phyloP scores from a whole-genome alignment of 2,797 vertebrate genomes.

The Spondyliosoma cantharus region DNA sequence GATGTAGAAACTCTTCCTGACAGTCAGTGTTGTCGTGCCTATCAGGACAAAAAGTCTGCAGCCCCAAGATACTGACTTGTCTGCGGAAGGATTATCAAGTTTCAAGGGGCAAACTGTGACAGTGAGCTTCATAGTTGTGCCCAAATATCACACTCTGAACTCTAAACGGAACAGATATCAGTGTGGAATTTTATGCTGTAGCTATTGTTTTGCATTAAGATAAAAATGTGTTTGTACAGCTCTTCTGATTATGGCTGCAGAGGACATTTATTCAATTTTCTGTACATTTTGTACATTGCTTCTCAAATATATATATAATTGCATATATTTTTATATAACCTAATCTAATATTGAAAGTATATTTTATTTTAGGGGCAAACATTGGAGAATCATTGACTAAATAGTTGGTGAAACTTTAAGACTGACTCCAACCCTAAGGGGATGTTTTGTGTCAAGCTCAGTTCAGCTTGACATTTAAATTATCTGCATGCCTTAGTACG shows the following conservation, averaged over 20 bases:
- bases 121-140: neutral
- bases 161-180: neutral
- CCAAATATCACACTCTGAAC: neutral
- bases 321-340: too few relatives aligned
- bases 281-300: too few relatives aligned
- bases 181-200: too few relatives aligned
- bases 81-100: neutral
- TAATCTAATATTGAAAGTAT: neutral
- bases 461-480: neutral
- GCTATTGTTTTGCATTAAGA: too few relatives aligned
- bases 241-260: too few relatives aligned
- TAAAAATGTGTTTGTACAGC: too few relatives aligned
- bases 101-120: constrained; percentile 2
- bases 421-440: neutral
- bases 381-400: neutral
- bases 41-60: constrained; percentile 26
- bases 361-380: neutral
- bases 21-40: neutral
- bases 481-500: neutral
- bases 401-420: neutral
- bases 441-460: neutral
- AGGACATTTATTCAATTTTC: too few relatives aligned
- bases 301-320: too few relatives aligned
- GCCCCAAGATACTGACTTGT: constrained; percentile 28
- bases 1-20: constrained; percentile 7